These are phyloP conservation scores for Trididemnum miniatum DNA, from an alignment of 23 tunicate genomes.

Conservation along the genomic window DNA sequence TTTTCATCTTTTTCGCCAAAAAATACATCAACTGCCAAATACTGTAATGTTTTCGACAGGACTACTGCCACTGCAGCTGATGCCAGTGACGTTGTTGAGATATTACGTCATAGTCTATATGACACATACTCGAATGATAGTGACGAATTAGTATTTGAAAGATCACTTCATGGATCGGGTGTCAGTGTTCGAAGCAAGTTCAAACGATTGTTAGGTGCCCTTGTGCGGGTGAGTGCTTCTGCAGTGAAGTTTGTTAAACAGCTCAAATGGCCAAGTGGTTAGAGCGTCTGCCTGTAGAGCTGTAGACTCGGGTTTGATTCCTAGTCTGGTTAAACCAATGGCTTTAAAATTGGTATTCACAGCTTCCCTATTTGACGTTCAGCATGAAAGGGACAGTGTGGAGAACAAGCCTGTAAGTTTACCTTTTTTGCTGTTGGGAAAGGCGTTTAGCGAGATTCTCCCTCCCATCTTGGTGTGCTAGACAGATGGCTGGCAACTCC, in stretches of 20 bases:
- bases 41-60: too few relatives aligned
- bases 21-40: too few relatives aligned
- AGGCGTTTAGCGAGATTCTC: too few relatives aligned
- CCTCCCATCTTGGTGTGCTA: too few relatives aligned
- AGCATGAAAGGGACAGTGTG: neutral
- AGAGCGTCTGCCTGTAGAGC: neutral
- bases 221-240: constrained; percentile 54
- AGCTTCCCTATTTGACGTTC: too few relatives aligned
- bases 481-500: too few relatives aligned
- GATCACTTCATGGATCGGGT: constrained; percentile 88
- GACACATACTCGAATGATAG: constrained; percentile 73
- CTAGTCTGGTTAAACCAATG: neutral
- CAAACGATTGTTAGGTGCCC: constrained; percentile 58
- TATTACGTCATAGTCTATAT: constrained; percentile 84
- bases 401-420: too few relatives aligned
- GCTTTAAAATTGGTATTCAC: too few relatives aligned
- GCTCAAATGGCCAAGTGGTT: neutral
- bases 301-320: neutral
- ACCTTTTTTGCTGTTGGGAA: too few relatives aligned
- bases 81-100: constrained; percentile 88
- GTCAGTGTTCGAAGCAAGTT: constrained; percentile 79
- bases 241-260: neutral
- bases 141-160: constrained; percentile 62
- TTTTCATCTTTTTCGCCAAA: too few relatives aligned
- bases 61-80: constrained; percentile 70